A percentile compares a stretch with the other conserved stretches of the same genome.
phyloP scores from a whole-genome alignment of 2,113 vertebrate genomes.

The Malaclemys terrapin region DNA sequence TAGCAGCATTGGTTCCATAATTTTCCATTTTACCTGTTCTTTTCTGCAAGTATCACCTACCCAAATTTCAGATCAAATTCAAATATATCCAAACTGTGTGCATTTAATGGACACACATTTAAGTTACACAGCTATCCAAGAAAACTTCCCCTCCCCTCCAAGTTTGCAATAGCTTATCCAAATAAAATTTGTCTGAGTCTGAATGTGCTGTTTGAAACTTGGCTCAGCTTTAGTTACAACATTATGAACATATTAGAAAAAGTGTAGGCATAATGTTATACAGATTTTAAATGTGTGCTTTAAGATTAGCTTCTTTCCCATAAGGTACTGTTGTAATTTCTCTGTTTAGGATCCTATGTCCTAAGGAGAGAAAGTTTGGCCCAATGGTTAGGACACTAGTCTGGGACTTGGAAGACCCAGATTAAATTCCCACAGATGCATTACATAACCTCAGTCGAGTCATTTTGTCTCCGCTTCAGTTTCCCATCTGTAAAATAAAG shows the following conservation, averaged over 20 bases:
- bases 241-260: background rate
- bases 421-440: background rate
- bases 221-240: background rate
- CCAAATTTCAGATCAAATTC: background rate
- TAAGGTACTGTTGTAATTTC: background rate
- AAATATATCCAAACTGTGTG: background rate
- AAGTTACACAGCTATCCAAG: background rate
- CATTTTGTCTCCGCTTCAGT: background rate
- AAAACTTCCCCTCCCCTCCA: background rate
- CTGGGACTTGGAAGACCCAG: conserved; percentile 17
- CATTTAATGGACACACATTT: background rate
- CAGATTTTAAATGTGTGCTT: background rate
- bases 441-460: conserved; percentile 19
- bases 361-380: conserved; percentile 9
- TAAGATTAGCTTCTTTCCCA: conserved; percentile 27
- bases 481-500: background rate
- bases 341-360: conserved; percentile 1
- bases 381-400: background rate
- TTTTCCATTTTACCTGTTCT: background rate
- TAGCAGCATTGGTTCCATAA: background rate
- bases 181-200: background rate
- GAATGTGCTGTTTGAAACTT: background rate
- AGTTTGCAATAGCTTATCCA: background rate
- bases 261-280: background rate
- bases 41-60: background rate